These are phyloP conservation scores for Limnephilus auricula DNA, from an alignment of 2,888 invertebrate genomes.

Conservation along the genomic window DNA sequence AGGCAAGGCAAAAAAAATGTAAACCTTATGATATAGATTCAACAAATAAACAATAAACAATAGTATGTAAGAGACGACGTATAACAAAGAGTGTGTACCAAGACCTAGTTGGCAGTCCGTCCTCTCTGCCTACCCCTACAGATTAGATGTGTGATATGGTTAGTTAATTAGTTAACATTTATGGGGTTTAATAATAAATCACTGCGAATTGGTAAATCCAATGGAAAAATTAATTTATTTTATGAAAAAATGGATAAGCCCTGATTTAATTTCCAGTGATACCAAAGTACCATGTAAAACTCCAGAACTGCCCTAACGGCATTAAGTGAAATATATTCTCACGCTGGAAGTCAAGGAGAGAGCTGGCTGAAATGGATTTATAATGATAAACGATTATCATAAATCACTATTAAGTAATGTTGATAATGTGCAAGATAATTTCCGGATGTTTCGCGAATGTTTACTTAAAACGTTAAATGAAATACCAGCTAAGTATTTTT, in stretches of 20 bases:
- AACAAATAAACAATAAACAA: too few relatives aligned
- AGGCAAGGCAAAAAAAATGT: too few relatives aligned
- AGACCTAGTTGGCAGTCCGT: too few relatives aligned
- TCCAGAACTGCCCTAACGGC: slow-evolving; percentile 47
- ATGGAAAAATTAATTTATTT: neutral
- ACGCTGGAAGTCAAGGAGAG: slow-evolving; percentile 10
- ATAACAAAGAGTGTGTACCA: too few relatives aligned
- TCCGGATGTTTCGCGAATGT: neutral
- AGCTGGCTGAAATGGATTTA: slow-evolving; percentile 2
- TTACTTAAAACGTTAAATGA: neutral
- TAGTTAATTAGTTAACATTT: too few relatives aligned
- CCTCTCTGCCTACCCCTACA: too few relatives aligned
- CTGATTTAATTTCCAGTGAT: neutral
- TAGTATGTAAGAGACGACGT: too few relatives aligned
- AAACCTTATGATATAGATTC: too few relatives aligned
- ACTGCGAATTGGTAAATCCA: too few relatives aligned
- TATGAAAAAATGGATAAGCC: neutral
- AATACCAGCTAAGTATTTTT: neutral
- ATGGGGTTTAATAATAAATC: too few relatives aligned
- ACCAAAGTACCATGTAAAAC: neutral
- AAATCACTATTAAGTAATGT: neutral
- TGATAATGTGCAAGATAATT: neutral
- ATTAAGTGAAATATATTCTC: slow-evolving; percentile 36
- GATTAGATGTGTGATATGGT: too few relatives aligned
- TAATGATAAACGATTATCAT: neutral